Percentiles rank a stretch among this genome's conserved stretches.
Evolutionary conservation across 1,140 invertebrate species (phyloP).

Genomic region (Pachyrhynchus sulphureomaculatus): DNA sequence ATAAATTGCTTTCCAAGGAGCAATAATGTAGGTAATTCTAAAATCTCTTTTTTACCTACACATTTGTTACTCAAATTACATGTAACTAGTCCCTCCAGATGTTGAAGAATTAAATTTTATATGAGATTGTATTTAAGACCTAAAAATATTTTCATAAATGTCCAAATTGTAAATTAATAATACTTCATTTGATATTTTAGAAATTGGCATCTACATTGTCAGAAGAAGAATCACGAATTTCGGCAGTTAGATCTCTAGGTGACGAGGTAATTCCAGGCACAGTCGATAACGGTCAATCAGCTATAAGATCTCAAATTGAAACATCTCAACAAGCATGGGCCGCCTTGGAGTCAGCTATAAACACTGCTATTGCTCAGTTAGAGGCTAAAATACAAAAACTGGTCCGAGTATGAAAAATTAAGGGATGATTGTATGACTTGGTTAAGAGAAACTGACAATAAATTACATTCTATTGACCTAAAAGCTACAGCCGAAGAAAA

Average conservation of each 20-base stretch:
- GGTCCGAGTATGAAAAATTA: constrained; percentile 88
- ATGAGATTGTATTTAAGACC: no score
- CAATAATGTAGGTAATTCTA: no score
- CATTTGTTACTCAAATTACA: no score
- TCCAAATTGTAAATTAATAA: no score
- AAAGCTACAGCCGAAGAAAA: constrained; percentile 83
- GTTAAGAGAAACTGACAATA: constrained; percentile 85
- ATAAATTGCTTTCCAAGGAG: no score
- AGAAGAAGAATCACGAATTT: constrained; percentile 83
- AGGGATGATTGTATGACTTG: constrained; percentile 84
- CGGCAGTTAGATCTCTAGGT: constrained; percentile 75
- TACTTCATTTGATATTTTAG: constrained; percentile 50
- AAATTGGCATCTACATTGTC: constrained; percentile 76
- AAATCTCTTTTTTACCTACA: no score
- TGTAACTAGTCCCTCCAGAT: no score
- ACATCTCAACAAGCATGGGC: constrained; percentile 89
- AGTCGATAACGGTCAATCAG: constrained; percentile 78
- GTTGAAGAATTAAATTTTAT: no score
- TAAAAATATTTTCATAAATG: no score
- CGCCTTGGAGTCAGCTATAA: constrained; percentile 72
- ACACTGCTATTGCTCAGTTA: constrained; percentile 73
- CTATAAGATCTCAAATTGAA: constrained; percentile 83
- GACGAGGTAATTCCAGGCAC: constrained; percentile 91
- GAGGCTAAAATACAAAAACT: constrained; percentile 84
- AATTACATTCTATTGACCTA: constrained; percentile 85